phyloP scores from a whole-genome alignment of 2,888 invertebrate genomes.

The Dynastes grantii region DNA sequence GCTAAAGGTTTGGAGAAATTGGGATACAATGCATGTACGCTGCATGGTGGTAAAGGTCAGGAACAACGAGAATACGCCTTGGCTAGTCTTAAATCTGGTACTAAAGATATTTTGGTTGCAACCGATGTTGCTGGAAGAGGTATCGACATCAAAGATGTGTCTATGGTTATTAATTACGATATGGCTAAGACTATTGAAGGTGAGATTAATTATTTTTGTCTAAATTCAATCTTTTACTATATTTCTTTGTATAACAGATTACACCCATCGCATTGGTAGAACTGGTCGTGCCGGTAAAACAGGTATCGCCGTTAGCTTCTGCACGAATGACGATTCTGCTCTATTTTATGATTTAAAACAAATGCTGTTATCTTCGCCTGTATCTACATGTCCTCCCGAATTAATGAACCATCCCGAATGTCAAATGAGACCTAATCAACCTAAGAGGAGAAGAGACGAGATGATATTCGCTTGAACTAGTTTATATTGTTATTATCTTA shows the following conservation, averaged over 20 bases:
- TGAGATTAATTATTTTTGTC: slow-evolving; percentile 61
- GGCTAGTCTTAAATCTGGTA: slow-evolving; percentile 94
- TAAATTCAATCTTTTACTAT: not conserved
- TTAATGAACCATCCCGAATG: slow-evolving; percentile 98
- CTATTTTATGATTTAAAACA: slow-evolving; percentile 98
- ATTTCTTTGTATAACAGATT: slow-evolving; percentile 74
- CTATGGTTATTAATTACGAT: slow-evolving; percentile 99
- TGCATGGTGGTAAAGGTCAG: slow-evolving; percentile 99
- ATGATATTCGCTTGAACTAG: slow-evolving; percentile 89
- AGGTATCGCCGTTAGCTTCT: slow-evolving; percentile 96
- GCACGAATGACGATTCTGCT: slow-evolving; percentile 96
- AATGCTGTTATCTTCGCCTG: slow-evolving; percentile 89
- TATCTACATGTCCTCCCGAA: slow-evolving; percentile 96
- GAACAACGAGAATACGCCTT: slow-evolving; percentile 99
- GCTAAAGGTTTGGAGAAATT: slow-evolving; percentile 98
- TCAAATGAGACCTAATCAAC: slow-evolving; percentile 96
- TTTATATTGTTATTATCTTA: not conserved
- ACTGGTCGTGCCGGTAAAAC: slow-evolving; percentile 99
- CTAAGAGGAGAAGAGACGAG: slow-evolving; percentile 94
- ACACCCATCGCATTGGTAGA: slow-evolving; percentile 98
- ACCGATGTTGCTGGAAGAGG: slow-evolving; percentile 99
- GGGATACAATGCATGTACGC: slow-evolving; percentile 95
- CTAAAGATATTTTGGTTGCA: slow-evolving; percentile 98
- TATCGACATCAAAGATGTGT: slow-evolving; percentile 99
- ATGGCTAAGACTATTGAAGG: slow-evolving; percentile 99